phyloP scores from a whole-genome alignment of 2,113 vertebrate species.

The Rafetus swinhoei region DNA sequence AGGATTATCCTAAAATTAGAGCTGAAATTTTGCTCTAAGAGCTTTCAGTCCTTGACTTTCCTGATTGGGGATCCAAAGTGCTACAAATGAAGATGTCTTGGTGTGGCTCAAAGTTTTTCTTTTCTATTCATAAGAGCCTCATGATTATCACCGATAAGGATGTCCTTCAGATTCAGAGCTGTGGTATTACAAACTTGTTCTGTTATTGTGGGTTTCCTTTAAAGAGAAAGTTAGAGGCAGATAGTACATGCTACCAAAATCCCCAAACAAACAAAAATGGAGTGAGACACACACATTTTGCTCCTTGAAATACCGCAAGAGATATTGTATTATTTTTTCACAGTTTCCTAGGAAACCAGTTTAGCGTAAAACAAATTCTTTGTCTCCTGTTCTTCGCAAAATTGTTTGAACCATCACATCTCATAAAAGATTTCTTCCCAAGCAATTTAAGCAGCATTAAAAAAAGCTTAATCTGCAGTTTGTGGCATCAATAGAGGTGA shows the following conservation, averaged over 20 bases:
- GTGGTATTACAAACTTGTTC: neutral
- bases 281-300: neutral
- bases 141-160: constrained; percentile 18
- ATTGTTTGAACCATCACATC: constrained; percentile 81
- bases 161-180: neutral
- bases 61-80: constrained; percentile 21
- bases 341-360: constrained; percentile 84
- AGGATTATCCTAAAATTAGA: neutral
- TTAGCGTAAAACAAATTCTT: constrained; percentile 78
- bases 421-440: constrained; percentile 75
- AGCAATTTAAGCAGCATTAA: constrained; percentile 72
- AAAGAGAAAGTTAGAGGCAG: constrained; percentile 30
- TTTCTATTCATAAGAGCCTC: constrained; percentile 31
- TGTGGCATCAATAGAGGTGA: constrained; percentile 57
- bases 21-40: neutral
- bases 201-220: constrained; percentile 8
- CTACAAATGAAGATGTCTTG: constrained; percentile 16
- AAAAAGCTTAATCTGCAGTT: constrained; percentile 75
- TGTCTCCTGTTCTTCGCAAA: constrained; percentile 80
- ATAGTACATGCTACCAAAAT: constrained; percentile 27
- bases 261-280: neutral
- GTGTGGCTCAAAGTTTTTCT: neutral
- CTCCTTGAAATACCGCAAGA: constrained; percentile 80
- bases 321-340: constrained; percentile 70
- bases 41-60: neutral